Percentiles rank a stretch among this genome's conserved stretches.
Conservation (phyloP, 1,140 invertebrate species). For the Drosophila eugracilis region DNA sequence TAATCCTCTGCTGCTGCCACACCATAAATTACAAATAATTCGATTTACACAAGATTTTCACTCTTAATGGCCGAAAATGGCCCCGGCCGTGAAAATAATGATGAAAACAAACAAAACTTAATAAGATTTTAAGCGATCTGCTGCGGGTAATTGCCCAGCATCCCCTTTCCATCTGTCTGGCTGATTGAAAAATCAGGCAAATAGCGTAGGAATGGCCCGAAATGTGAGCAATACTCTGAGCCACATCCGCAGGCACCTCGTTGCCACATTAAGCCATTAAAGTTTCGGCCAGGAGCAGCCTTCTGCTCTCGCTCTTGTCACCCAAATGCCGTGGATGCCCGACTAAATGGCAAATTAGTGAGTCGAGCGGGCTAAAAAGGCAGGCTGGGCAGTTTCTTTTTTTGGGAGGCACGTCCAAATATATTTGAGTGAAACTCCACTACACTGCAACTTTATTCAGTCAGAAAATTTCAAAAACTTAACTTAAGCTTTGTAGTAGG, state of each 20-base stretch:
- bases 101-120: constrained; percentile 83
- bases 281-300: constrained; percentile 39
- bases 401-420: constrained; percentile 59
- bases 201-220: constrained; percentile 24
- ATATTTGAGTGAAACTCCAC: constrained; percentile 59
- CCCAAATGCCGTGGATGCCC: constrained; percentile 66
- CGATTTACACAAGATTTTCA: constrained; percentile 84
- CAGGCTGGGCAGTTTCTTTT: constrained; percentile 17
- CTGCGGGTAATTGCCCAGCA: constrained; percentile 41
- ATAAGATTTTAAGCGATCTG: constrained; percentile 73
- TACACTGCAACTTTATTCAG: no score
- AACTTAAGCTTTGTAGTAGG: no score
- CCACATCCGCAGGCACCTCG: constrained; percentile 13
- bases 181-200: constrained; percentile 63
- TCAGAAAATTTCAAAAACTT: no score
- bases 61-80: constrained; percentile 82
- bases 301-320: constrained; percentile 58
- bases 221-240: constrained; percentile 29
- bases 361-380: constrained; percentile 28
- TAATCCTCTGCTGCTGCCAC: constrained; percentile 75
- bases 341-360: constrained; percentile 81
- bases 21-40: constrained; percentile 84
- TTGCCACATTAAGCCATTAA: constrained; percentile 74
- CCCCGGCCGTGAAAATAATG: constrained; percentile 80
- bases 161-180: not conserved